These are phyloP conservation scores for Lutra lutra DNA, from an alignment of 2,797 vertebrate genomes.

Conservation along the genomic window DNA sequence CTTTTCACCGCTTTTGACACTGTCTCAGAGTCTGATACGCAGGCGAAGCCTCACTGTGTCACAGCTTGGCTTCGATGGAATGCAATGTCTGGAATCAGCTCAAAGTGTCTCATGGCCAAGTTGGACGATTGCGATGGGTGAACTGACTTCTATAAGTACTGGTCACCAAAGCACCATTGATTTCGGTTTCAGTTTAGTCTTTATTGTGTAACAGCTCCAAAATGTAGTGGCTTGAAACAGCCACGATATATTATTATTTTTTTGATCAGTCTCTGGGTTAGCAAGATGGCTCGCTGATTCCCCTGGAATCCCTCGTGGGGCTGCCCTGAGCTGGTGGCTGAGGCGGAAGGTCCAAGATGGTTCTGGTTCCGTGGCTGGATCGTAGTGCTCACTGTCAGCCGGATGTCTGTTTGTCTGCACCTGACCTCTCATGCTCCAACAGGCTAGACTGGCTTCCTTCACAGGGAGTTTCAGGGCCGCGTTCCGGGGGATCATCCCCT, in stretches of 20 bases:
- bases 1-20: background rate
- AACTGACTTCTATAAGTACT: background rate
- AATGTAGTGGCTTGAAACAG: background rate
- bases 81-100: background rate
- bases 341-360: background rate
- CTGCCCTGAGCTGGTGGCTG: background rate
- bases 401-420: background rate
- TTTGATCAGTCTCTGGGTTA: background rate
- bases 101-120: background rate
- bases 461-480: background rate
- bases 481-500: background rate
- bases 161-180: background rate
- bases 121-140: background rate
- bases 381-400: background rate
- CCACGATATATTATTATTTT: background rate
- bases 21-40: background rate
- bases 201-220: background rate
- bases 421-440: background rate
- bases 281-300: background rate
- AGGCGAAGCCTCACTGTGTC: background rate
- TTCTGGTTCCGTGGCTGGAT: fast-evolving
- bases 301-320: background rate
- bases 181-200: background rate
- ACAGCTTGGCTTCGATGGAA: background rate
- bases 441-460: background rate